Conservation (phyloP, 1,140 invertebrate species). For the Polypedilum pembai region DNA sequence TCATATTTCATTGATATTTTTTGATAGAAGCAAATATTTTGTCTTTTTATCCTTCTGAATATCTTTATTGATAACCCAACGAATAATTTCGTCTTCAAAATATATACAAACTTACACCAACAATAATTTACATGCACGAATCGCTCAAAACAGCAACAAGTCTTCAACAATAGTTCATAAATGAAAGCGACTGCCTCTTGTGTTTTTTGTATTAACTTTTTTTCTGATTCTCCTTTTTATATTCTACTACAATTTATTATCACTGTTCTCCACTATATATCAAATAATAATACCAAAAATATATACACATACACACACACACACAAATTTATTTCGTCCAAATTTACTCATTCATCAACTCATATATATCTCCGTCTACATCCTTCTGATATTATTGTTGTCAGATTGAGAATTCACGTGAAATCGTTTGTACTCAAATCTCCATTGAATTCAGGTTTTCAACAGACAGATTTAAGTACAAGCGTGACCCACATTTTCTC, state of each 20-base stretch:
- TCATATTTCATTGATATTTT: neutral
- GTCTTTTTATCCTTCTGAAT: neutral
- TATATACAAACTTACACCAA: too few relatives aligned
- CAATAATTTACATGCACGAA: too few relatives aligned
- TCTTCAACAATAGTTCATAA: neutral
- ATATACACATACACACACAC: too few relatives aligned
- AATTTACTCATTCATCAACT: constrained; percentile 1
- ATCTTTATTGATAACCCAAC: neutral
- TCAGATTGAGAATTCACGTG: neutral
- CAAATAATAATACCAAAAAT: too few relatives aligned
- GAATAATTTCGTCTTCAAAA: neutral
- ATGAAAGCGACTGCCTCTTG: neutral
- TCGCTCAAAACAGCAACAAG: too few relatives aligned
- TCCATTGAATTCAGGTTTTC: neutral
- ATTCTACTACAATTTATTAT: neutral
- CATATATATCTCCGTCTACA: neutral
- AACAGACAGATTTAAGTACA: neutral
- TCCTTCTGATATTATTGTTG: neutral
- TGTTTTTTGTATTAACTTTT: neutral
- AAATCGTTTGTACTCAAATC: neutral
- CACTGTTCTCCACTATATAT: neutral
- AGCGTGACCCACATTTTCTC: neutral
- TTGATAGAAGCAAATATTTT: neutral
- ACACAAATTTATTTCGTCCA: neutral
- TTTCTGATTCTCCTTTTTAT: neutral